Base-by-base conservation (phyloP, 2,113 vertebrate genomes). In the Solea solea region DNA sequence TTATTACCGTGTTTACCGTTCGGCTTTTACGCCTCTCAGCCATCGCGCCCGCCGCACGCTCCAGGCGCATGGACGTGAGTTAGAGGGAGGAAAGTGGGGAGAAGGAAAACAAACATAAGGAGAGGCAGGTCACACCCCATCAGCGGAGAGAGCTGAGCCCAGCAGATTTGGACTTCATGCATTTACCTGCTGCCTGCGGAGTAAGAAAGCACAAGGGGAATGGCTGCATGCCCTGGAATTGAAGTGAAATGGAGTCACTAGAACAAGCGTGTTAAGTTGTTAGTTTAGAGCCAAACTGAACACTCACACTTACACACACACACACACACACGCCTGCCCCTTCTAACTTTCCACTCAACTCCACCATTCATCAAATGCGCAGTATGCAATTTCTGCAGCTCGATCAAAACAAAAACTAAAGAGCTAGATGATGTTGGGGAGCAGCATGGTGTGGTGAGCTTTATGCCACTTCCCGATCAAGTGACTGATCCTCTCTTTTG, bases 1-100 rank as follows among this genome's bases (percentile, higher is more conserved):
- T 95, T 96, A 96, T 96, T 95, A 95, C 93, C 93, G 93, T 95
- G 93, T 96, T 96, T 95, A 94, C 94, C 94, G 93, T 96, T 97
- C 93, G 92, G 93, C 94, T 95, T 94, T 93, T 95, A 95, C 93
- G 92, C 94, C 94, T 95, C 92, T 69, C 27, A 93, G 94, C 94
- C 95, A 89, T 86, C 92, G 89, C 89, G 83, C 86, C 78, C 27
- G n/a, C 72, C 58, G 53, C 84, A 91, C 88, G 90, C 92, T 94
- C 88, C 79, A 73, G 82, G 76, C 87, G 0, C 62, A 72, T 28
- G 72, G 86, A 56, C 71, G 9, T 14, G 50, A 67, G 72, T 72
- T 57, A 70, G 69, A 64, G 63, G 53, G 62, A 62, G 72, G 78
- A 72, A 67, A 71, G 79, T 72, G 74, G 59, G 70, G 76, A 69